Evolutionary conservation across 2,888 invertebrate species (phyloP).

Genomic region (Drosophila paucipuncta): DNA sequence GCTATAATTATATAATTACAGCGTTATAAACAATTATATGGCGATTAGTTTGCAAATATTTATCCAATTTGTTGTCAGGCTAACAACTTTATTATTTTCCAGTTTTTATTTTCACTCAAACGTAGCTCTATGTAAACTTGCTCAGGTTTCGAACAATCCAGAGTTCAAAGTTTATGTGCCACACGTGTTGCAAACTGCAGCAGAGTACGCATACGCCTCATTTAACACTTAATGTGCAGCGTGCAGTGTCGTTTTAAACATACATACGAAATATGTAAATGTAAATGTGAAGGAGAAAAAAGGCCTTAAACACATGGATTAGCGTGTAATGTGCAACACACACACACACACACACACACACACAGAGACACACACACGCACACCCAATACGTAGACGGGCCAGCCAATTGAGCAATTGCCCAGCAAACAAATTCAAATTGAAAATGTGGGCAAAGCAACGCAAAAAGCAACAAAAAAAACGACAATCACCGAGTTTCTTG

Average conservation of each 20-base stretch:
- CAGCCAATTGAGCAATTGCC: conserved; percentile 81
- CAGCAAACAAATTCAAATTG: conserved; percentile 81
- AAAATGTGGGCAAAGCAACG: conserved; percentile 77
- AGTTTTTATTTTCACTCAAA: background rate
- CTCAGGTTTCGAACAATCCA: conserved; percentile 17
- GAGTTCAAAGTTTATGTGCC: conserved; percentile 17
- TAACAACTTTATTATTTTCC: background rate
- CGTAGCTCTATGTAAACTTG: background rate
- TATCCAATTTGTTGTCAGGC: background rate
- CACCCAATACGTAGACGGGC: conserved; percentile 48
- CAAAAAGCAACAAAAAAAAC: conserved; percentile 38
- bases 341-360: conserved; percentile 27
- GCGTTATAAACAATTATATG: background rate
- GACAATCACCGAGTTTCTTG: conserved; percentile 67
- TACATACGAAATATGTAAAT: conserved; percentile 33
- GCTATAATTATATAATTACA: background rate
- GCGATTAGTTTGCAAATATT: background rate
- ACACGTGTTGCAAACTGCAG: conserved; percentile 35
- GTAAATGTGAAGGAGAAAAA: conserved; percentile 56
- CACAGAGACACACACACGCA: conserved; percentile 10
- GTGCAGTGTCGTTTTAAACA: conserved; percentile 44
- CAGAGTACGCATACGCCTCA: conserved; percentile 67
- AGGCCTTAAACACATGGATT: conserved; percentile 73
- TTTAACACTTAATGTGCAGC: conserved; percentile 51
- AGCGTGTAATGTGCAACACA: conserved; percentile 70